Evolutionary conservation across 2,113 vertebrate species (phyloP).

Genomic region (Prunella himalayana): DNA sequence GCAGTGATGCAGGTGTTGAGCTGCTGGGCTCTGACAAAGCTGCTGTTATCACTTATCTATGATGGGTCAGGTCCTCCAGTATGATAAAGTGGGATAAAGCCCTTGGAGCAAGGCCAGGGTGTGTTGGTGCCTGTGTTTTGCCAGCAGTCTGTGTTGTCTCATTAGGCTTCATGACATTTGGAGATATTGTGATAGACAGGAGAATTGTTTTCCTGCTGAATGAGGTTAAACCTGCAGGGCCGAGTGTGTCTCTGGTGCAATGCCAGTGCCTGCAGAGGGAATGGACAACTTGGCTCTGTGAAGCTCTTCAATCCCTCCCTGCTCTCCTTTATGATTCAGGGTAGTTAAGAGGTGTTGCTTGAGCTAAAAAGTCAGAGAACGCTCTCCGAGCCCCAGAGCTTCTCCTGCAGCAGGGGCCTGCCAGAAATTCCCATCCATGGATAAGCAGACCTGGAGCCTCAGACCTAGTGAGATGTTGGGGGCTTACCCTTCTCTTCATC

Average conservation of each 20-base stretch:
- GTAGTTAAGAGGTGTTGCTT: not conserved
- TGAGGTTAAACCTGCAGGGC: not conserved
- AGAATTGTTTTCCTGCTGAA: not conserved
- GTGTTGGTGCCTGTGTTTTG: not conserved
- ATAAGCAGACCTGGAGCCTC: not conserved
- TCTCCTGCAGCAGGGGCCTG: not conserved
- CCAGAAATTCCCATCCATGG: not conserved
- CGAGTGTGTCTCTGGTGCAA: not conserved
- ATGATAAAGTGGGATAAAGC: not conserved
- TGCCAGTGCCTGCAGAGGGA: not conserved
- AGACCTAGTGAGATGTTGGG: fast-evolving
- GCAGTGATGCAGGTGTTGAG: not conserved
- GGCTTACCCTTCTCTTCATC: not conserved
- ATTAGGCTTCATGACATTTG: not conserved
- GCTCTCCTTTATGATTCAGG: not conserved
- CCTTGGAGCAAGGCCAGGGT: not conserved
- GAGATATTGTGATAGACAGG: not conserved
- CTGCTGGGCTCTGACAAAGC: not conserved
- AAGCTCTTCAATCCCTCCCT: fast-evolving
- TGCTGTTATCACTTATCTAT: not conserved
- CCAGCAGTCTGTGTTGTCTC: not conserved
- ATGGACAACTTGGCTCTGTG: not conserved
- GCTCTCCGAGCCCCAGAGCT: fast-evolving
- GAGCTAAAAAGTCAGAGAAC: not conserved
- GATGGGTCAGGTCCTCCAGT: too few species aligned